Evolutionary conservation across 2,888 invertebrate species (phyloP).

Genomic region (Epirrhoe tristata): DNA sequence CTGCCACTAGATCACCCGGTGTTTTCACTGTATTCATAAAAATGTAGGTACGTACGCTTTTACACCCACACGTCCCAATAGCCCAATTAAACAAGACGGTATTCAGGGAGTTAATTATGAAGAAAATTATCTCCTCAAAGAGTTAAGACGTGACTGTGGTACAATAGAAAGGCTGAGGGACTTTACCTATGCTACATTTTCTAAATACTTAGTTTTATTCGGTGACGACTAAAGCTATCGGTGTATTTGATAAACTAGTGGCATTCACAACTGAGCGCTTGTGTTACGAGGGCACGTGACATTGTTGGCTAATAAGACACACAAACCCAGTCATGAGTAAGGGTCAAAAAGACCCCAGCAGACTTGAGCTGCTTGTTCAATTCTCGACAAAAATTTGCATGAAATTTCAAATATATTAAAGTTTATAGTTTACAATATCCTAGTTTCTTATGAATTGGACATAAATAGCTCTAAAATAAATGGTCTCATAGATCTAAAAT

Average conservation of each 20-base stretch:
- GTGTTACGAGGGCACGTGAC: too few relatives aligned
- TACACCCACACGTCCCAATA: constrained; percentile 67
- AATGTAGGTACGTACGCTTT: constrained; percentile 26
- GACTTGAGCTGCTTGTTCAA: too few relatives aligned
- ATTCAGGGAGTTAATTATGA: constrained; percentile 80
- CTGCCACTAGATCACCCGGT: too few relatives aligned
- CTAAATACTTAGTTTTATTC: neutral
- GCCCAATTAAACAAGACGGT: constrained; percentile 72
- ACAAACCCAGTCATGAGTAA: too few relatives aligned
- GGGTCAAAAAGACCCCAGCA: too few relatives aligned
- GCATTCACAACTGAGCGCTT: too few relatives aligned
- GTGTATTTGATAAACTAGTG: too few relatives aligned
- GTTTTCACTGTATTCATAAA: constrained; percentile 4
- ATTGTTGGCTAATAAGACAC: too few relatives aligned
- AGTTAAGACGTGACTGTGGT: constrained; percentile 59
- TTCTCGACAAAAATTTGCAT: too few relatives aligned
- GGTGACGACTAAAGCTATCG: neutral
- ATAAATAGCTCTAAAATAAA: constrained; percentile 58
- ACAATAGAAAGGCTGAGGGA: constrained; percentile 35
- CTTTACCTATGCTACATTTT: neutral
- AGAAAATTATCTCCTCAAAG: constrained; percentile 82
- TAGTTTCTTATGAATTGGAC: constrained; percentile 46
- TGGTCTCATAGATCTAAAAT: constrained; percentile 73
- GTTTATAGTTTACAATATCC: too few relatives aligned
- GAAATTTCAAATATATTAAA: too few relatives aligned